A percentile compares a stretch with the other conserved stretches of the same genome.
phyloP scores from a whole-genome alignment of 2,797 vertebrate genomes.

The Sebastes steindachneri region DNA sequence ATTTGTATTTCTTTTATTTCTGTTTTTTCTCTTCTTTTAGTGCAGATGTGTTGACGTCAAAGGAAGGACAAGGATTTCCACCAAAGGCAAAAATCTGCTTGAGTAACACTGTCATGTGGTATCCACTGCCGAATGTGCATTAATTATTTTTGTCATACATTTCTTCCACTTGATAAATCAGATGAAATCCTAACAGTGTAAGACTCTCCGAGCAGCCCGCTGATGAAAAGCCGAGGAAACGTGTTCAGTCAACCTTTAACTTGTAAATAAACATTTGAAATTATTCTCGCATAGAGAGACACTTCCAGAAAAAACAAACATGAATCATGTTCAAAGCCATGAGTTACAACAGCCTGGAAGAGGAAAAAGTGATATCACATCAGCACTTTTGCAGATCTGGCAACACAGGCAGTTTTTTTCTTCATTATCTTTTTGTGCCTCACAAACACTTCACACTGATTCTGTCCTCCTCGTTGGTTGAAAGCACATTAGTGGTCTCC shows the following conservation, averaged over 20 bases:
- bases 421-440: not conserved
- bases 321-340: not conserved
- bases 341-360: not conserved
- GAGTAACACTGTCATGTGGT: no score
- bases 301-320: not conserved
- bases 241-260: not conserved
- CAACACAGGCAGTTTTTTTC: not conserved
- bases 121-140: not conserved
- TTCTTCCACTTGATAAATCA: not conserved
- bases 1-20: not conserved
- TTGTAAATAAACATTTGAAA: not conserved
- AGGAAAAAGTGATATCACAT: not conserved
- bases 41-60: not conserved
- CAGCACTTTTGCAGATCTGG: constrained; percentile 3
- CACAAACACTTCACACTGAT: not conserved
- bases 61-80: no score
- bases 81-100: no score
- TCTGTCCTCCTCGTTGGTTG: not conserved
- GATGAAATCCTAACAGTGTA: not conserved
- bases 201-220: not conserved
- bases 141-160: not conserved
- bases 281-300: not conserved
- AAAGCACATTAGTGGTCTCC: not conserved
- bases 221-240: not conserved
- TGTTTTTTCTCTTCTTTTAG: not conserved